Percentiles rank a stretch among this genome's conserved stretches.
Evolutionary conservation across 2,888 invertebrate species (phyloP).

Genomic region (Pocota personata): DNA sequence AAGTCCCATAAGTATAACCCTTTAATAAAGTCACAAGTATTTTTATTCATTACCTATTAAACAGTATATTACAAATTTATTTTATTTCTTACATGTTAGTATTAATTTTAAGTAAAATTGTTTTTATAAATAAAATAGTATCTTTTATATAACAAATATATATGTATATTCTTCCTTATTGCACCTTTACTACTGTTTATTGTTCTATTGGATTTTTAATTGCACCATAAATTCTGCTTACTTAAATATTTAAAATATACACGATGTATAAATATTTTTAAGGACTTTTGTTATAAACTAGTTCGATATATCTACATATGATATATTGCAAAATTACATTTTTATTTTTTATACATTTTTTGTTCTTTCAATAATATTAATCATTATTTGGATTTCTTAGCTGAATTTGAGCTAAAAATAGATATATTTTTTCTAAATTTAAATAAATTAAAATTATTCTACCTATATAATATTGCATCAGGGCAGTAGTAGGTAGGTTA

Average conservation of each 20-base stretch:
- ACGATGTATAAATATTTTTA: not conserved
- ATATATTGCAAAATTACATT: not conserved
- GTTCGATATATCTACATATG: too few relatives aligned
- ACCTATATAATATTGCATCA: slow-evolving; percentile 52
- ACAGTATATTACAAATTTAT: not conserved
- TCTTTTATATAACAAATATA: not conserved
- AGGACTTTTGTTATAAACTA: not conserved
- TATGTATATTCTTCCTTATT: slow-evolving; percentile 11
- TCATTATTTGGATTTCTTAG: slow-evolving; percentile 71
- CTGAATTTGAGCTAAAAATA: slow-evolving; percentile 71
- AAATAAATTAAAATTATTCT: slow-evolving; percentile 43
- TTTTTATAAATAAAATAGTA: slow-evolving; percentile 1
- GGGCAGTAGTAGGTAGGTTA: not conserved
- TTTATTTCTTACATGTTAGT: not conserved
- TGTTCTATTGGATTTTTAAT: slow-evolving; percentile 28
- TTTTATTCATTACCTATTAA: not conserved
- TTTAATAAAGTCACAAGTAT: not conserved
- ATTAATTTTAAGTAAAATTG: not conserved
- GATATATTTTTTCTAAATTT: slow-evolving; percentile 10
- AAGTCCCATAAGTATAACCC: too few relatives aligned
- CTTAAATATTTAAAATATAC: not conserved
- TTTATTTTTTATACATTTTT: slow-evolving; percentile 16
- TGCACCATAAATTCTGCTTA: slow-evolving; percentile 28
- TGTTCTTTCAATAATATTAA: slow-evolving; percentile 24
- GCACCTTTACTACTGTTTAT: slow-evolving; percentile 29